Evolutionary conservation across 2,888 invertebrate genomes (phyloP), one percentile per base, ranked within the genome.

Genomic region (Omphaloscelis lunosa): DNA sequence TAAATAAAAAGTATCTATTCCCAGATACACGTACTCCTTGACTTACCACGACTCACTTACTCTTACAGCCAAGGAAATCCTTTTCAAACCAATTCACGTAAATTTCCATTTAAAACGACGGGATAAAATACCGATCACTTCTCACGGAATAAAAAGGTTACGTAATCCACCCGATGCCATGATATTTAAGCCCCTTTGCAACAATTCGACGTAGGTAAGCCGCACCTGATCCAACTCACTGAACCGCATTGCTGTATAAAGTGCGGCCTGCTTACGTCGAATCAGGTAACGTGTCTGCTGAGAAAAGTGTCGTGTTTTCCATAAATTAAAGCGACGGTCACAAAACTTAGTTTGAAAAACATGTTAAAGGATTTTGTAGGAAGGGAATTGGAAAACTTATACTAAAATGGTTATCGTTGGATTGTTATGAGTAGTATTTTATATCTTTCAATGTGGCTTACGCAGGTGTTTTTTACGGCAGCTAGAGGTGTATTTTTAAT

Each of bases 141-240:
- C 71, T 75, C 79, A 76, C 62, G 1, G 34, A 78, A 77, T 80
- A 81, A 81, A 87, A 79, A 79, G 72, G 82, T 83, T 80, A 84
- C 74, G 75, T 79, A 79, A 78, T 48, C 72, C 45, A 75, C 74
- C 75, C 56, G 65, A 62, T 74, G 69, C 59, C 73, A 68, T 80
- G 81, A 82, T 82, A 86, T 83, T 88, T 84, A 82, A 81, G 75
- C 66, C 79, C 67, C 76, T 75, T 81, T 80, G 61, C 65, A 71
- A 74, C 58, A 76, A 83, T 87, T 89, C 86, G 85, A 63, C 83
- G 84, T 69, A 82, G 78, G 80, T 82, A 88, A 83, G 73, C 86
- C 88, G 82, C 87, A 87, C 82, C 84, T 76, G 73, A 79, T 83
- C 69, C 83, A 70, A 84, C 63, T 83, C 88, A 86, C 23, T 85